Conservation (phyloP, 2,797 vertebrate species). For the Myotis myotis region DNA sequence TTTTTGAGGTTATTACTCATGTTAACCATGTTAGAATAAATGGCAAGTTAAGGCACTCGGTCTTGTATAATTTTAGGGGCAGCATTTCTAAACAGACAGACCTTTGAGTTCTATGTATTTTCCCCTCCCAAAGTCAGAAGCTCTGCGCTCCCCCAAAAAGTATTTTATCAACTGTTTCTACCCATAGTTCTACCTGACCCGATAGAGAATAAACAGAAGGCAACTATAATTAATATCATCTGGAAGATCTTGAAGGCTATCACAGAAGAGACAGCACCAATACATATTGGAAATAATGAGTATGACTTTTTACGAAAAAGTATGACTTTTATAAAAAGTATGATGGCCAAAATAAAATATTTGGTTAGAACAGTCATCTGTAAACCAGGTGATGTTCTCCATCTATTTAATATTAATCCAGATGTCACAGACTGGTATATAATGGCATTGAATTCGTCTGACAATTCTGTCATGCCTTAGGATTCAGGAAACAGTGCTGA, state of each 20-base stretch:
- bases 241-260: not conserved
- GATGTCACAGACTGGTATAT: not conserved
- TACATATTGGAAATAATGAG: not conserved
- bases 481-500: not conserved
- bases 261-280: not conserved
- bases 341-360: constrained; percentile 29
- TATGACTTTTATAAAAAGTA: not conserved
- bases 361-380: not conserved
- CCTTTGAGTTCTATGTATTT: constrained; percentile 61
- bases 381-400: not conserved
- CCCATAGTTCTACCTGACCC: not conserved
- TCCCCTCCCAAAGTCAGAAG: constrained; percentile 50
- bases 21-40: constrained; percentile 72
- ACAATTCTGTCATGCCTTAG: not conserved
- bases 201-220: constrained; percentile 19
- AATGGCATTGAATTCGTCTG: not conserved
- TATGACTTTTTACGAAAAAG: not conserved
- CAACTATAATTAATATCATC: not conserved
- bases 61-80: constrained; percentile 70
- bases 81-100: constrained; percentile 55
- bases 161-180: not conserved
- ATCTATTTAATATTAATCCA: not conserved
- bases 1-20: constrained; percentile 82
- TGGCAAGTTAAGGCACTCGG: constrained; percentile 33
- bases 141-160: not conserved